Evolutionary conservation across 2,888 invertebrate species (phyloP), one percentile per base, ranked within the genome.

Genomic region (Entomobrya multifasciata): DNA sequence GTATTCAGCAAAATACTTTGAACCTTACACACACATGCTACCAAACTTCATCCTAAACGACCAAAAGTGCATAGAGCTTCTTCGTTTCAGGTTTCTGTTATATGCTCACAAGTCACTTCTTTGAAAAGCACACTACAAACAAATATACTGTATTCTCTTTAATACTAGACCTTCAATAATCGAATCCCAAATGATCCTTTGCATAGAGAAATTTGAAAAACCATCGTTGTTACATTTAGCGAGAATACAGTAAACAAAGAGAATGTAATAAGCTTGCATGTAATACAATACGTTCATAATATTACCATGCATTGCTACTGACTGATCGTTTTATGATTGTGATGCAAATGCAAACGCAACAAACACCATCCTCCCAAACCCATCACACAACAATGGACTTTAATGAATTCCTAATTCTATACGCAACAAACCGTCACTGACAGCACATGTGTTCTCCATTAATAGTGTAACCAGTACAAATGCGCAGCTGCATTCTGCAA

Each of bases 341-440:
- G 36, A 36, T 36, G 36, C 8, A 36, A 36, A 13, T 67, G 67
- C 8, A 36, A 36, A 13, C 44, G 67, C 67, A 62, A 44, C 67
- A 44, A 13, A 6, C 30, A 27, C 15, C 67, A 67, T 17, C 67
- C 67, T 44, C 72, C 72, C 72, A 52, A 47, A 25, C 36, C 25
- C 27, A 47, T 17, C 52, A 0, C 25, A 25, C 13, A 72, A 72
- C 72, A 72, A 72, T 72, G 52, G 27, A 49, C 52, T 25, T n/a
- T 72, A 72, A 72, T 72, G 72, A 72, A 72, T 72, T 72, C 72
- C 72, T 49, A 72, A 72, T 72, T 72, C 36, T 5, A 49, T 41
- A 27, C 27, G n/a, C 70, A 47, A 17, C 72, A 27, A 52, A n/a
- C 72, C 27, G 52, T 27, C 30, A 49, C 47, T 72, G 52, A 49